Conservation (phyloP, 1,140 invertebrate species). For the Holcopasites calliopsidis region DNA sequence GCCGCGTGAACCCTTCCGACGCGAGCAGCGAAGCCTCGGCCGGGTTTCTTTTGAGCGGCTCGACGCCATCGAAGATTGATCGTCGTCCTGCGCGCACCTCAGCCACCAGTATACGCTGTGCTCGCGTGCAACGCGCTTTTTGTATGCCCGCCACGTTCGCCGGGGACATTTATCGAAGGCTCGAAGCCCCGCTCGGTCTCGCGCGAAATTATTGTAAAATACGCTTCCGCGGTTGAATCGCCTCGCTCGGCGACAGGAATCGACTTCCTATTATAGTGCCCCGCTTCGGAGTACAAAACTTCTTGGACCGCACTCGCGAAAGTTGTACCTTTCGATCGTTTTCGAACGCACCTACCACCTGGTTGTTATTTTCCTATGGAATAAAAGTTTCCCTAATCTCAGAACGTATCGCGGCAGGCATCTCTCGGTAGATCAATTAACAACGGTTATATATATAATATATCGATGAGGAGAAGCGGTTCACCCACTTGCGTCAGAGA, state of each 20-base stretch:
- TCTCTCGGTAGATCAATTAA: too few relatives aligned
- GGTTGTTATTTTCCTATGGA: too few relatives aligned
- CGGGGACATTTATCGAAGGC: conserved; percentile 1
- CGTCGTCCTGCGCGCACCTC: conserved; percentile 9
- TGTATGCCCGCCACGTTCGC: neutral
- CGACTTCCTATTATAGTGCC: too few relatives aligned
- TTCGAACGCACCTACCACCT: too few relatives aligned
- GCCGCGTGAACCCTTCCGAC: conserved; percentile 2
- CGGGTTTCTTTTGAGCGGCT: conserved; percentile 13
- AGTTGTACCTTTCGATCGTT: too few relatives aligned
- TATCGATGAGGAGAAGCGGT: too few relatives aligned
- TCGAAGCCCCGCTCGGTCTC: neutral
- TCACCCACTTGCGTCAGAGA: too few relatives aligned
- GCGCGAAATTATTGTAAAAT: neutral
- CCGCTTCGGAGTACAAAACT: too few relatives aligned
- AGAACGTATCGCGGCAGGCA: too few relatives aligned
- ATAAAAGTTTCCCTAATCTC: too few relatives aligned
- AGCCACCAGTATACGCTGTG: neutral
- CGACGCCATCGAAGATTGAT: conserved; percentile 29
- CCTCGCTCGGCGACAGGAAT: neutral
- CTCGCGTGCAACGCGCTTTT: neutral
- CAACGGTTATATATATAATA: too few relatives aligned
- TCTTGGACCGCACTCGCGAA: too few relatives aligned
- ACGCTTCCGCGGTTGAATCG: neutral
- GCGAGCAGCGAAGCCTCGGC: conserved; percentile 2